phyloP scores from a whole-genome alignment of 64 coral and sea anemone genomes.

The Actinia tenebrosa region DNA sequence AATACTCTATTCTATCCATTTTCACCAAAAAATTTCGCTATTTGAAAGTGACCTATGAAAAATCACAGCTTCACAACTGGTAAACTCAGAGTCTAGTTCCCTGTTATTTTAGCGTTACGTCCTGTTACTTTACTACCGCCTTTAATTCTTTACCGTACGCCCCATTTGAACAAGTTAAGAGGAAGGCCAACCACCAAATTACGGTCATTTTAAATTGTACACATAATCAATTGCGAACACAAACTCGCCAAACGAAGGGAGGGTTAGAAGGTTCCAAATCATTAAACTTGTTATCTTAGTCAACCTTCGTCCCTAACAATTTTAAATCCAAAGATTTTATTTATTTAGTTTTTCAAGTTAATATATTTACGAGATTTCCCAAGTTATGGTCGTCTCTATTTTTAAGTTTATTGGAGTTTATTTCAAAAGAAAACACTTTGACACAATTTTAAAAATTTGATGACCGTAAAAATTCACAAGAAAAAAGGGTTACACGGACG shows the following conservation, averaged over 20 bases:
- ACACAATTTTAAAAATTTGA: conserved; percentile 13
- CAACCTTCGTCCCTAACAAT: background rate
- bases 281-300: background rate
- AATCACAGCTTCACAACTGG: conserved; percentile 52
- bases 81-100: conserved; percentile 5
- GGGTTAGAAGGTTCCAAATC: too few relatives aligned
- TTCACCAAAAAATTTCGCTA: conserved; percentile 13
- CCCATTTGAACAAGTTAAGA: background rate
- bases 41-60: conserved; percentile 39
- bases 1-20: background rate
- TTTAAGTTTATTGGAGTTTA: background rate
- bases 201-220: too few relatives aligned
- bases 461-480: background rate
- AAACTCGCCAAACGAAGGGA: too few relatives aligned
- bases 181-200: background rate
- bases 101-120: background rate
- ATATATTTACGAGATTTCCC: too few relatives aligned
- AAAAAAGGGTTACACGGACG: background rate
- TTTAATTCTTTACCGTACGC: background rate
- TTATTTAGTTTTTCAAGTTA: background rate
- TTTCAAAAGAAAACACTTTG: background rate
- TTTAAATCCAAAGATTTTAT: background rate
- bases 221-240: too few relatives aligned
- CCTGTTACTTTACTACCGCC: background rate
- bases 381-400: too few relatives aligned